A percentile compares a stretch with the other conserved stretches of the same genome.
Evolutionary conservation across 2,888 invertebrate species (phyloP).

Genomic region (Autographa gamma): DNA sequence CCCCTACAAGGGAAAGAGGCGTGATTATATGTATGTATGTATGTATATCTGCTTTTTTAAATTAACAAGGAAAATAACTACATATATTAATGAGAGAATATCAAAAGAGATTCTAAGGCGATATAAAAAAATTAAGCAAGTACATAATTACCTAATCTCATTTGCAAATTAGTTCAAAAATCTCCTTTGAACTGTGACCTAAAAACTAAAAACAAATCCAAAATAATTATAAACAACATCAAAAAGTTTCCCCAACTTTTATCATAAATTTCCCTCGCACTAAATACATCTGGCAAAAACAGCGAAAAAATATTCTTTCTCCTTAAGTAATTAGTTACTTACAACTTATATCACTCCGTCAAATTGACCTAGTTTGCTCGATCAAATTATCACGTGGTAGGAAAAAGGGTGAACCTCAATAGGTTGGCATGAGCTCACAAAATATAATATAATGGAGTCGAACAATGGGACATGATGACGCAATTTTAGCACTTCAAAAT

Average conservation of each 20-base stretch:
- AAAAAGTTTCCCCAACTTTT: background rate
- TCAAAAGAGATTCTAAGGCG: too few relatives aligned
- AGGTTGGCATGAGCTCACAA: background rate
- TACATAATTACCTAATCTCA: too few relatives aligned
- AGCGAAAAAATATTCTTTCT: background rate
- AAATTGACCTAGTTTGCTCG: background rate
- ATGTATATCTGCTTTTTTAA: too few relatives aligned
- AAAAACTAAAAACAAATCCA: too few relatives aligned
- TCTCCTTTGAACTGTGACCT: too few relatives aligned
- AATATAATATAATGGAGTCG: background rate
- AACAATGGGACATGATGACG: background rate
- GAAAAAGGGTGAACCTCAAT: background rate
- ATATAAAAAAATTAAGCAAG: too few relatives aligned
- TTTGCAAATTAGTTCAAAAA: too few relatives aligned
- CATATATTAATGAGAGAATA: too few relatives aligned
- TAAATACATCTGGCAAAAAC: background rate
- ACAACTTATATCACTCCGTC: background rate
- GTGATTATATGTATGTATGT: too few relatives aligned
- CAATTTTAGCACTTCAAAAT: background rate
- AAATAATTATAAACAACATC: too few relatives aligned
- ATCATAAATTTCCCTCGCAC: background rate
- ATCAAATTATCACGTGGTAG: conserved; percentile 1
- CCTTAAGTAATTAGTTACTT: background rate
- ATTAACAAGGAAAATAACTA: too few relatives aligned
- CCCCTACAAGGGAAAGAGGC: too few relatives aligned